Base-by-base conservation (phyloP, 23 tunicate species). In the Aplidium turbinatum region DNA sequence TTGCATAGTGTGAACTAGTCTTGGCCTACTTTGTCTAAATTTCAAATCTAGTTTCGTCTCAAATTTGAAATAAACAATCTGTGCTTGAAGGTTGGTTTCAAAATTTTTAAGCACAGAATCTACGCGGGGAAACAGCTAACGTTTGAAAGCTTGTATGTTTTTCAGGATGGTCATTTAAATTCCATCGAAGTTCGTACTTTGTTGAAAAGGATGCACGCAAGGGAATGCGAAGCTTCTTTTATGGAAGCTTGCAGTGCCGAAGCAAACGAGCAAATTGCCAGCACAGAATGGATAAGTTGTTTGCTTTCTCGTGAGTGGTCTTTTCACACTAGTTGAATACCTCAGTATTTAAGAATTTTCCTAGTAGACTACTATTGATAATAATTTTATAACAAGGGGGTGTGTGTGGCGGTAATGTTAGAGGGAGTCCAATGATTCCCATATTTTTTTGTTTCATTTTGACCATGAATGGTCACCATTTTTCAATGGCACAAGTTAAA, bases 251-350 rank as follows among this genome's bases (percentile, higher is more conserved):
- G 76, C 58, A 58, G 47, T 27, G 39, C 33, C 58, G 46, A 70
- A 23, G 23, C 47, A 3, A 36, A 70, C 58, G 18, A 47, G 3
- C 7, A 29, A 29, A 46, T 70, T 3, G 31, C 47, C 36, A 28
- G 29, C 58, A 36, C 20, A 25, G 76, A 70, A 70, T 70, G 76
- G 76, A 47, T 70, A 21, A 22, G 40, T 20, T 70, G 76, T 28
- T 70, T 70, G 35, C 47, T 47, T 31, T 25, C 58, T 3, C 58
- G 76, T 70, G 29, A 70, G 76, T 46, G n/a, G n/a, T n/a, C n/a
- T n/a, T n/a, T n/a, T n/a, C n/a, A n/a, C n/a, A n/a, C n/a, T n/a
- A n/a, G n/a, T n/a, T n/a, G n/a, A n/a, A n/a, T n/a, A n/a, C n/a
- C n/a, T n/a, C n/a, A n/a, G n/a, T n/a, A n/a, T n/a, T n/a, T n/a